phyloP scores from a whole-genome alignment of 37 sponge, comb jelly and placozoan species.

The Spongia lamella region DNA sequence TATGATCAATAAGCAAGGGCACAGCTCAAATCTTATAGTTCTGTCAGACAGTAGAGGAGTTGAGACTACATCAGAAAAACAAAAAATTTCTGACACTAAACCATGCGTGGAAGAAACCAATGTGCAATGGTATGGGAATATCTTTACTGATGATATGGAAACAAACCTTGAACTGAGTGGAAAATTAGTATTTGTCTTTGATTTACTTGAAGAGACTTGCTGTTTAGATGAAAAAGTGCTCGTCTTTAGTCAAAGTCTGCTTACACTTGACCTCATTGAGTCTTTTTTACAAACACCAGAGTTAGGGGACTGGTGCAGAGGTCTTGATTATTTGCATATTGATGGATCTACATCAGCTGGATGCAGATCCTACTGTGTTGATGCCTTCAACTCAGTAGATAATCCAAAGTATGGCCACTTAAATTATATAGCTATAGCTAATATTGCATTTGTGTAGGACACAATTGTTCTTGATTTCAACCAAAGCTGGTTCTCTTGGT shows the following conservation, averaged over 20 bases:
- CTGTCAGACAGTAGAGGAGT: neutral
- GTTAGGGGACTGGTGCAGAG: slow-evolving; percentile 62
- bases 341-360: slow-evolving; percentile 84
- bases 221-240: slow-evolving; percentile 88
- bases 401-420: slow-evolving; percentile 48
- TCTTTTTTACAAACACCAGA: slow-evolving; percentile 60
- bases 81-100: neutral
- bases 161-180: slow-evolving; percentile 63
- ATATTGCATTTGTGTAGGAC: slow-evolving; percentile 30
- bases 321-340: slow-evolving; percentile 87
- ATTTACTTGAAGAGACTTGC: slow-evolving; percentile 77
- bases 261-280: slow-evolving; percentile 87
- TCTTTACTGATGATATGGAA: slow-evolving; percentile 64
- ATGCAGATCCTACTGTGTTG: slow-evolving; percentile 38
- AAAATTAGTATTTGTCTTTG: slow-evolving; percentile 79
- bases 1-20: neutral
- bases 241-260: slow-evolving; percentile 95
- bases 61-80: no score
- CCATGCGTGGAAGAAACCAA: neutral
- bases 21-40: neutral
- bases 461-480: slow-evolving; percentile 92
- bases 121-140: slow-evolving; percentile 73
- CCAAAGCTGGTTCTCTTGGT: slow-evolving; percentile 92
- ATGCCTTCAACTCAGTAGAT: slow-evolving; percentile 61
- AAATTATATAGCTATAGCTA: neutral